These are phyloP conservation scores for Neodiprion virginianus DNA, from an alignment of 1,140 invertebrate species.

Conservation along the genomic window DNA sequence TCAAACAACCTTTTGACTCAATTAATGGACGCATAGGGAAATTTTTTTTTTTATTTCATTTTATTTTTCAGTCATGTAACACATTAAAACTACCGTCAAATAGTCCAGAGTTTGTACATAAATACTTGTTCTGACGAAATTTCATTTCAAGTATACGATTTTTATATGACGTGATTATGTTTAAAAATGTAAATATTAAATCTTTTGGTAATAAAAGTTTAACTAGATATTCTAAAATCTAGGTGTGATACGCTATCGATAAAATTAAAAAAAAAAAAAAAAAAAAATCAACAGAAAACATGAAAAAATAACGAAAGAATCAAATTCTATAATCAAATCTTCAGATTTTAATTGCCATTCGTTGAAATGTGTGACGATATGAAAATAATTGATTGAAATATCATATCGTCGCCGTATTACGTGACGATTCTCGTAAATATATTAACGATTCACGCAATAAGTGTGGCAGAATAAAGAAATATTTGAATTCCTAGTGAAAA, in stretches of 20 bases:
- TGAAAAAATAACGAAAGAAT: background rate
- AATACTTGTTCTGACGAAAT: background rate
- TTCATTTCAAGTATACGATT: background rate
- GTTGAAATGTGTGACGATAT: background rate
- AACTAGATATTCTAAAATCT: background rate
- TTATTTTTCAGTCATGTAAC: background rate
- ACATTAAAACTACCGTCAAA: background rate
- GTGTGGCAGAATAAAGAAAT: too few relatives aligned
- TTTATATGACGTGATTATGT: too few relatives aligned
- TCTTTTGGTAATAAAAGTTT: background rate
- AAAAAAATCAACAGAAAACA: background rate
- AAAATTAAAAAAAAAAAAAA: background rate
- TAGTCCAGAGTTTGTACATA: background rate
- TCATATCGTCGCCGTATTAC: too few relatives aligned
- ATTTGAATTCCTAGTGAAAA: too few relatives aligned
- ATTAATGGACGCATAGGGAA: background rate
- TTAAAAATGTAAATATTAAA: background rate
- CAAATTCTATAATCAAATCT: background rate
- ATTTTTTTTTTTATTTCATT: background rate
- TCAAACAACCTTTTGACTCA: too few relatives aligned
- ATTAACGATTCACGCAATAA: too few relatives aligned
- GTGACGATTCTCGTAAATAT: too few relatives aligned
- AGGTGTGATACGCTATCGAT: background rate
- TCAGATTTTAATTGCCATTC: background rate
- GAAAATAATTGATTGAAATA: background rate